Conservation (phyloP, 1,140 invertebrate genomes). For the Cydia amplana region DNA sequence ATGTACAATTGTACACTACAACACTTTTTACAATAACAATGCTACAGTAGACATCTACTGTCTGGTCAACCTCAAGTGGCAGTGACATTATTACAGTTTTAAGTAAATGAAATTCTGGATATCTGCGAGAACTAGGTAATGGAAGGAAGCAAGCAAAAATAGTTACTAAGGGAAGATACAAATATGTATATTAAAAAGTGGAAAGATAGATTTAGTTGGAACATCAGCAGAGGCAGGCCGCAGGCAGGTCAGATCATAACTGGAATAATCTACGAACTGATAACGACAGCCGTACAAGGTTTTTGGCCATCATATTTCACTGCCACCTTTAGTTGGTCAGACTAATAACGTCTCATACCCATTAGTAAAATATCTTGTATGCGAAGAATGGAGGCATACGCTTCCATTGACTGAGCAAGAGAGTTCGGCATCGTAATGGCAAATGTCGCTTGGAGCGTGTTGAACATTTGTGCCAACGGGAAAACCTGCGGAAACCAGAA, state of each 20-base stretch:
- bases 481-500: slow-evolving; percentile 69
- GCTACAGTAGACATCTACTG: background rate
- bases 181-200: background rate
- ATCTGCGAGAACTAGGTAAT: background rate
- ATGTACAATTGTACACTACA: too few species aligned
- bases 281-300: too few species aligned
- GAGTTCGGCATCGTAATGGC: slow-evolving; percentile 86
- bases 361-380: slow-evolving; percentile 61
- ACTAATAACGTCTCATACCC: slow-evolving; percentile 54
- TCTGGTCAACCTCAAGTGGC: background rate
- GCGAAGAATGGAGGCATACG: slow-evolving; percentile 59
- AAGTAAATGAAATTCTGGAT: background rate
- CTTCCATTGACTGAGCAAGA: slow-evolving; percentile 79
- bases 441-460: slow-evolving; percentile 69
- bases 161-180: background rate
- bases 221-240: too few species aligned
- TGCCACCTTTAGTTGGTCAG: background rate
- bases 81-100: background rate
- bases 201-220: too few species aligned
- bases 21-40: too few species aligned
- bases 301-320: background rate
- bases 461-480: slow-evolving; percentile 76
- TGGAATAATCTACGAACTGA: too few species aligned
- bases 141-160: too few species aligned
- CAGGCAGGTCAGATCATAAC: too few species aligned